Base-by-base conservation (phyloP, 2,113 vertebrate genomes). In the Otis tarda region DNA sequence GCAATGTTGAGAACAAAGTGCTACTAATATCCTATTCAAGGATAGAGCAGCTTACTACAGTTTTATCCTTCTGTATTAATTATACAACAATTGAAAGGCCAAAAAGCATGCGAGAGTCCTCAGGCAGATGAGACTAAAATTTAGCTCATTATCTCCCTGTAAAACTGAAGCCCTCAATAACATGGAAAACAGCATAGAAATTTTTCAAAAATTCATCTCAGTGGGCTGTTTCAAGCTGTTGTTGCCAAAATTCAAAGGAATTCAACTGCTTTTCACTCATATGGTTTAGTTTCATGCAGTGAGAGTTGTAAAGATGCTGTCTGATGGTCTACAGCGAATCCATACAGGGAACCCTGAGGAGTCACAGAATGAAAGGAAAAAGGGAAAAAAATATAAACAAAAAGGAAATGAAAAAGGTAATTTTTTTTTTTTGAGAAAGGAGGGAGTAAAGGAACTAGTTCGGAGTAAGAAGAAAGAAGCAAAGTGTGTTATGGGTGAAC, bases 231-330 rank as follows among this genome's bases (percentile, higher is more conserved):
- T 65, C 59, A 87, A 92, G 81, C 9, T 59, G 23, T 28, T 60
- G 14, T 75, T 89, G 89, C 56, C 77, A 94, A 95, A 94, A 60
- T 21, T 81, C 73, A 83, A 41, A 87, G 31, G 47, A 95, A 65
- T 93, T 87, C 14, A 33, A 2, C 56, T 55, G 41, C 31, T 90
- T 81, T 89, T 94, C 52, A 11, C 35, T 87, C 68, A 9, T 0
- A 27, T 22, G 27, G 12, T 80, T 91, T 53, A 28, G 68, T 73
- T 86, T 74, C 63, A 50, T 24, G 71, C 41, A 73, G 17, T 74
- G 37, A 61, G 27, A 27, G 15, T 33, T 78, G n/a, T 89, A 83
- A 67, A 91, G 60, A 53, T 70, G n/a, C 12, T 69, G 9, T 52
- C 50, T 68, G 43, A 60, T 67, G 35, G 28, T 76, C 39, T 56